Conservation (phyloP, 2,888 invertebrate genomes). For the Amblyjoppa proteus region DNA sequence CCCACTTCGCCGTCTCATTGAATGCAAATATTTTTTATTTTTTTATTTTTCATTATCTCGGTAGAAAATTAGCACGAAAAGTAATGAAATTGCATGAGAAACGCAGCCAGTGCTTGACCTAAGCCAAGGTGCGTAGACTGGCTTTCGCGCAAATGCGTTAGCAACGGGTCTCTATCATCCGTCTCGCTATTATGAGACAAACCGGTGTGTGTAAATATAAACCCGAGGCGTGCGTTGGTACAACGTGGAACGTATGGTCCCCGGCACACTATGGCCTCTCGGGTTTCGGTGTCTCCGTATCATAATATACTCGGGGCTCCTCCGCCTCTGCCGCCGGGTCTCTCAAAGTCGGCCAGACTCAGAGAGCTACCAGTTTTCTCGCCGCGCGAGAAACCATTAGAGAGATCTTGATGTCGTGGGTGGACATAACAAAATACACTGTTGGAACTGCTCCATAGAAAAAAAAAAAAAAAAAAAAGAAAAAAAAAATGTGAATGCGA, state of each 20-base stretch:
- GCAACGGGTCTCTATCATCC: conserved; percentile 58
- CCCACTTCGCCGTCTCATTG: no score
- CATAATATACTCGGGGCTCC: conserved; percentile 77
- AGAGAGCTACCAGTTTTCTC: background rate
- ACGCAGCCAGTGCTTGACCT: conserved; percentile 74
- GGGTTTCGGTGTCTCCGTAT: conserved; percentile 80
- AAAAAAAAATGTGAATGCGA: background rate
- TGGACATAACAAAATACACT: conserved; percentile 2
- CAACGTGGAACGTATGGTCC: conserved; percentile 62
- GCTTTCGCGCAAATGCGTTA: conserved; percentile 78
- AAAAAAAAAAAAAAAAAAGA: background rate
- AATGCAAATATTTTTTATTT: no score
- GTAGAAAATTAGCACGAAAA: background rate
- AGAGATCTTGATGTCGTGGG: background rate
- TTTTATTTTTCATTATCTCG: background rate
- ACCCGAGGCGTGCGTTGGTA: conserved; percentile 76
- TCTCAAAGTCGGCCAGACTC: conserved; percentile 65
- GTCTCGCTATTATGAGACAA: conserved; percentile 81
- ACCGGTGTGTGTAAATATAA: conserved; percentile 82
- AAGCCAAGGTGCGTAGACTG: conserved; percentile 78
- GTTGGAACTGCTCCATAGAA: background rate
- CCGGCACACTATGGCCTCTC: conserved; percentile 78
- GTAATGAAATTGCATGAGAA: background rate
- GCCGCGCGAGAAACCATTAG: background rate
- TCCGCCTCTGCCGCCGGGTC: conserved; percentile 69